Evolutionary conservation across 2,797 vertebrate genomes (phyloP), one percentile per base, ranked within the genome.

Genomic region (Helostoma temminkii): DNA sequence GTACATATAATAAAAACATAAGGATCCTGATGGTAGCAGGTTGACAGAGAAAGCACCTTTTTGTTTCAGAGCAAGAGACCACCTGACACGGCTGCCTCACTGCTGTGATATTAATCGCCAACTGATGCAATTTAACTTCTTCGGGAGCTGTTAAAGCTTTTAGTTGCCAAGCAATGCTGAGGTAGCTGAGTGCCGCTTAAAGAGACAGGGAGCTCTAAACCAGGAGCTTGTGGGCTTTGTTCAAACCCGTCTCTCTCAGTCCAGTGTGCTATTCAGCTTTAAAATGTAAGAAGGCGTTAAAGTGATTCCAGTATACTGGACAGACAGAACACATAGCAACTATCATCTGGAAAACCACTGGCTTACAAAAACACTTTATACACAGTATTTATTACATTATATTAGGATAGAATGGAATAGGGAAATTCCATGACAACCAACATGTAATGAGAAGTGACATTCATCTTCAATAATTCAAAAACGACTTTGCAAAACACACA

Each of bases 121-220:
- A 87, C 88, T 92, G 90, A 94, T 93, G 91, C 83, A 87, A 92
- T 93, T 93, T 89, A 91, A 92, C 87, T 91, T 92, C 85, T 91
- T 63, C 52, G 85, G 81, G 88, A 88, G 89, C 89, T 79, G 88
- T 88, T 84, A 76, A 91, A 89, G 92, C 91, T 93, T 93, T 92
- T 91, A 89, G 93, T 94, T 94, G 84, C 93, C 90, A 91, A 74
- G 93, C 91, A 88, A 93, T 92, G 15, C 66, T 36, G 67, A 89
- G 79, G 69, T 62, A 76, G 84, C 80, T 24, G 84, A 85, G 82
- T 50, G 77, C 48, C 11, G 62, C 83, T 91, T 91, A 89, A 92
- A 92, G 90, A 80, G 83, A 88, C 85, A 88, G 85, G 18, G 32
- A 47, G 63, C 78, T 34, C 46, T 49, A 36, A 67, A 46, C 9